phyloP scores from a whole-genome alignment of 2,113 vertebrate genomes.

The Nematolebias whitei region DNA sequence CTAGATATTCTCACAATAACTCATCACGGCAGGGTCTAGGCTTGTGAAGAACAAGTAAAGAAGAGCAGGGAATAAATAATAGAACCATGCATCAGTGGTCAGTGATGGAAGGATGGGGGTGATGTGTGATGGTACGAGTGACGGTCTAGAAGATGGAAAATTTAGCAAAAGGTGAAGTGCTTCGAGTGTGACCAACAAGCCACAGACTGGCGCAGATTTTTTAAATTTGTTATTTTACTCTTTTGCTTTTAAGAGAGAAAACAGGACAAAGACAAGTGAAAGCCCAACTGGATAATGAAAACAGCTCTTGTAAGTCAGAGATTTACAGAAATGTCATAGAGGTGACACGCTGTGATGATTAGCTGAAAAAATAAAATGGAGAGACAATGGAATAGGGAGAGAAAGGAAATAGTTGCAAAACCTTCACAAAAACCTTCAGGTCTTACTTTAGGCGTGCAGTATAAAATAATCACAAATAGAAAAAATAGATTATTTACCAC shows the following conservation, averaged over 20 bases:
- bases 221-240: constrained; percentile 5
- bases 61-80: constrained; percentile 44
- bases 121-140: constrained; percentile 40
- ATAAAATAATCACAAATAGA: background rate
- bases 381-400: constrained; percentile 3
- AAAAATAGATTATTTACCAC: constrained; percentile 10
- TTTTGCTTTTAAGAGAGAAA: background rate
- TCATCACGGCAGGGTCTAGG: constrained; percentile 46
- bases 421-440: constrained; percentile 24
- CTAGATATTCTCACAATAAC: constrained; percentile 31
- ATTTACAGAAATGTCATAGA: constrained; percentile 16
- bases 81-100: constrained; percentile 45
- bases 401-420: constrained; percentile 24
- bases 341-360: constrained; percentile 20
- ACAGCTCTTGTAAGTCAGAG: constrained; percentile 9
- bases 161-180: constrained; percentile 18
- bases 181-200: constrained; percentile 52
- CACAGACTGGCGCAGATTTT: constrained; percentile 35
- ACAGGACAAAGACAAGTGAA: background rate
- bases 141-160: constrained; percentile 27
- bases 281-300: constrained; percentile 10
- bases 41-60: constrained; percentile 36
- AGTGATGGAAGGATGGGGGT: constrained; percentile 30
- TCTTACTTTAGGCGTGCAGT: background rate
- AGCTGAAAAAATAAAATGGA: constrained; percentile 6